These are phyloP conservation scores for Promerops cafer DNA, from an alignment of 2,113 vertebrate species.

Conservation along the genomic window DNA sequence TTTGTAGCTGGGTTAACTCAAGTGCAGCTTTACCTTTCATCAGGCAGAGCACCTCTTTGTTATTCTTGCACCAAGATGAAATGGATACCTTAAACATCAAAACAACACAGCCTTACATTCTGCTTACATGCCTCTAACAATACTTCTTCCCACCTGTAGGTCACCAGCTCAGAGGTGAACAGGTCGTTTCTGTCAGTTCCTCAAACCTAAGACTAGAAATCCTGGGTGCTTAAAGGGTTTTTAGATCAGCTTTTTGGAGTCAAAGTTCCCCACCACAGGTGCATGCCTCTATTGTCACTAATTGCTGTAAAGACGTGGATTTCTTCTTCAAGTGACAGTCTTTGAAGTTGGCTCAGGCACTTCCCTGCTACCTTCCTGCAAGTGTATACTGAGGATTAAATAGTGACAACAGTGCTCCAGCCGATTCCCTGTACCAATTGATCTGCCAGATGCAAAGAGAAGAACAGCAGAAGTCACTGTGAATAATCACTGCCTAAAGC, in stretches of 20 bases:
- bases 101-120: slow-evolving; percentile 73
- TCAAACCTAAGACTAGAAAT: slow-evolving; percentile 57
- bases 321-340: background rate
- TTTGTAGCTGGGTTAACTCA: slow-evolving; percentile 13
- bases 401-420: slow-evolving; percentile 33
- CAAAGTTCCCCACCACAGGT: slow-evolving; percentile 80
- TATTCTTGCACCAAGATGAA: slow-evolving; percentile 71
- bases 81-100: slow-evolving; percentile 77
- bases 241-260: slow-evolving; percentile 67
- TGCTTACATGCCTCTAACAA: slow-evolving; percentile 79
- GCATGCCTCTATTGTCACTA: slow-evolving; percentile 75
- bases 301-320: slow-evolving; percentile 21
- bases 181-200: slow-evolving; percentile 72
- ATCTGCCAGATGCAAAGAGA: background rate
- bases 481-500: background rate
- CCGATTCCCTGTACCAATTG: background rate
- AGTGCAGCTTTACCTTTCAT: slow-evolving; percentile 47
- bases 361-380: slow-evolving; percentile 30
- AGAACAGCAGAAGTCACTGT: background rate
- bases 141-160: slow-evolving; percentile 87
- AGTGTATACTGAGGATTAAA: slow-evolving; percentile 52
- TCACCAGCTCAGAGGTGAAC: slow-evolving; percentile 77
- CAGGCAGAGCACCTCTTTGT: slow-evolving; percentile 60
- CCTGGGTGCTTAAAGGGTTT: slow-evolving; percentile 51
- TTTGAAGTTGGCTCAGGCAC: slow-evolving; percentile 44